Conservation (phyloP, 2,113 vertebrate genomes). For the Petrocephalus zakoni region DNA sequence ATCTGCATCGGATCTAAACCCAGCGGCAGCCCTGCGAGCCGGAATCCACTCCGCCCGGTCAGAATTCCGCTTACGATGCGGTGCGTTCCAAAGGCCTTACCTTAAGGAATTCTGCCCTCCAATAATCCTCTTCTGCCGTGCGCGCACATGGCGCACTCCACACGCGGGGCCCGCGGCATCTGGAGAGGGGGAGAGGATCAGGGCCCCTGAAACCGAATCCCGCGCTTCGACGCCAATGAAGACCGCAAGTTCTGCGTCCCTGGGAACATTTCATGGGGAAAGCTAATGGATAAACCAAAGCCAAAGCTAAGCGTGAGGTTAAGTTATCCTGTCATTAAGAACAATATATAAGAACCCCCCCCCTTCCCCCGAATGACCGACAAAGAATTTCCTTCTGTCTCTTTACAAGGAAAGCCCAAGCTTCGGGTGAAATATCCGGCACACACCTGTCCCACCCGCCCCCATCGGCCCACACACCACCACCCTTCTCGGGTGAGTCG, state of each 20-base stretch:
- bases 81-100: conserved; percentile 52
- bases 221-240: too few relatives aligned
- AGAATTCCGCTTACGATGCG: neutral
- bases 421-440: neutral
- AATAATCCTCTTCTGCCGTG: conserved; percentile 87
- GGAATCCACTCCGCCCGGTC: neutral
- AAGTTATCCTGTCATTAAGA: conserved; percentile 40
- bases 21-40: neutral
- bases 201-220: neutral
- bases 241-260: neutral
- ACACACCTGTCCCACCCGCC: neutral
- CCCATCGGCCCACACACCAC: neutral
- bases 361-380: neutral
- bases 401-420: neutral
- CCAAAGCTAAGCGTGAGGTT: conserved; percentile 26
- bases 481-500: neutral
- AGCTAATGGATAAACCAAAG: conserved; percentile 43
- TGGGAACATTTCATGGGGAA: neutral
- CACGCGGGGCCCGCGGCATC: conserved; percentile 71
- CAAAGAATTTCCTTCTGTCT: neutral
- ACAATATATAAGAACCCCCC: conserved; percentile 33
- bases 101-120: conserved; percentile 93
- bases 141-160: conserved; percentile 76
- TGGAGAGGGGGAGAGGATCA: conserved; percentile 52
- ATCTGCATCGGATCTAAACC: neutral